A percentile compares a stretch with the other conserved stretches of the same genome.
phyloP scores from a whole-genome alignment of 2,113 vertebrate genomes.

The Daboia siamensis region DNA sequence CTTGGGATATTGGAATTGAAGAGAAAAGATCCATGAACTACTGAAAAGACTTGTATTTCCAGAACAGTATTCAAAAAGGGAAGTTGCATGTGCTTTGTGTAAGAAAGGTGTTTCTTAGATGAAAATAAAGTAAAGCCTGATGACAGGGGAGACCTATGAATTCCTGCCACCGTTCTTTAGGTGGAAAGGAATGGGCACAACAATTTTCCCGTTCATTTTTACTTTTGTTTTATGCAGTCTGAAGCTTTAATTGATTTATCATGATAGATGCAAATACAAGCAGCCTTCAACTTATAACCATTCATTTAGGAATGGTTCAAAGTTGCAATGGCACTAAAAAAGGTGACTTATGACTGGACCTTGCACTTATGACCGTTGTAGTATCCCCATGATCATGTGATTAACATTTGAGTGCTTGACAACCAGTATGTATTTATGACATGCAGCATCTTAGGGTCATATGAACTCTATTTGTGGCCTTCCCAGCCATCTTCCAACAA shows the following conservation, averaged over 20 bases:
- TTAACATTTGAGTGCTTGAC: too few relatives aligned
- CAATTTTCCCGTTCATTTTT: not conserved
- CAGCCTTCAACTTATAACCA: not conserved
- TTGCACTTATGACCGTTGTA: too few relatives aligned
- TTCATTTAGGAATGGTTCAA: not conserved
- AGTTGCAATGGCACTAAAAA: too few relatives aligned
- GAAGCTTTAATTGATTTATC: not conserved
- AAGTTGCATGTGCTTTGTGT: not conserved
- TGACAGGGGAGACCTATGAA: not conserved
- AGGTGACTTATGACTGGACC: too few relatives aligned
- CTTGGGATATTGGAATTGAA: not conserved
- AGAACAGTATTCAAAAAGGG: not conserved
- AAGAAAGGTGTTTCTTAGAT: not conserved
- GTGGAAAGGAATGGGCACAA: not conserved
- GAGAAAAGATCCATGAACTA: not conserved
- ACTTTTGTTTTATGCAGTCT: not conserved
- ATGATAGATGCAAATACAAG: not conserved
- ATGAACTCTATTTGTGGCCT: too few relatives aligned
- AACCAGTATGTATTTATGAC: too few relatives aligned
- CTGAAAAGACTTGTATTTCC: not conserved
- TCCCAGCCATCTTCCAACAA: too few relatives aligned
- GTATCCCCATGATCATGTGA: too few relatives aligned
- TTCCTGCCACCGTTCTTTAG: not conserved
- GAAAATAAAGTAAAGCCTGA: not conserved
- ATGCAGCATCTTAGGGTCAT: too few relatives aligned